phyloP scores from a whole-genome alignment of 2,888 invertebrate species.

The Eulithis prunata region DNA sequence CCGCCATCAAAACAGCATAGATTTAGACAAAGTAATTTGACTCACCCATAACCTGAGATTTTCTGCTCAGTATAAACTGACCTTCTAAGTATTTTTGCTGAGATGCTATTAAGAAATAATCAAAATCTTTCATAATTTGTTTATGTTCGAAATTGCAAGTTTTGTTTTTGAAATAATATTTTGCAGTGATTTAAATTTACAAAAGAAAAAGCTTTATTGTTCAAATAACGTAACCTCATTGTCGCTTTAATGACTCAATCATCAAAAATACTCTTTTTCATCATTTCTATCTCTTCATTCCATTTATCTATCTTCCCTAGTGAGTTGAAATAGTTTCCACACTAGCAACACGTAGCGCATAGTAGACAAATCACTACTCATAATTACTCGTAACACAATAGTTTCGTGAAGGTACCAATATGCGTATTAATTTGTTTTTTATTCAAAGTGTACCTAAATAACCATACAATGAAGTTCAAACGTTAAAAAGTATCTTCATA shows the following conservation, averaged over 20 bases:
- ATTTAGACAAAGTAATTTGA: constrained; percentile 24
- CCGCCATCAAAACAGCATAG: constrained; percentile 22
- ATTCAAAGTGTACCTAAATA: not conserved
- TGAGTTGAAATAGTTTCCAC: constrained; percentile 15
- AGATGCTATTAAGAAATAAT: not conserved
- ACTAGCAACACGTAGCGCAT: constrained; percentile 40
- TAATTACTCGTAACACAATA: constrained; percentile 29
- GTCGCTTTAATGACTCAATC: not conserved
- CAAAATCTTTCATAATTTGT: not conserved
- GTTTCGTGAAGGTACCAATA: constrained; percentile 40
- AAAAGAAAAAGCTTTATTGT: too few species aligned
- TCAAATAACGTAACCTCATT: too few species aligned
- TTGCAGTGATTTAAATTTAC: too few species aligned
- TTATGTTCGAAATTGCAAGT: too few species aligned
- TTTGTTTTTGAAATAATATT: too few species aligned
- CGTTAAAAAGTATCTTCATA: constrained; percentile 41
- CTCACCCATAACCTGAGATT: constrained; percentile 16
- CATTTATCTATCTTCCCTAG: constrained; percentile 15
- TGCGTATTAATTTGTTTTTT: not conserved
- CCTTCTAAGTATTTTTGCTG: constrained; percentile 7
- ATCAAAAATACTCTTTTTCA: constrained; percentile 14
- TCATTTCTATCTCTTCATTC: constrained; percentile 10
- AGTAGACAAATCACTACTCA: constrained; percentile 38
- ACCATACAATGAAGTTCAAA: too few species aligned
- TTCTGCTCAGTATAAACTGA: constrained; percentile 8